Percentiles rank a stretch among this genome's conserved stretches.
Conservation (phyloP, 1,140 invertebrate species). For the Ips typographus region DNA sequence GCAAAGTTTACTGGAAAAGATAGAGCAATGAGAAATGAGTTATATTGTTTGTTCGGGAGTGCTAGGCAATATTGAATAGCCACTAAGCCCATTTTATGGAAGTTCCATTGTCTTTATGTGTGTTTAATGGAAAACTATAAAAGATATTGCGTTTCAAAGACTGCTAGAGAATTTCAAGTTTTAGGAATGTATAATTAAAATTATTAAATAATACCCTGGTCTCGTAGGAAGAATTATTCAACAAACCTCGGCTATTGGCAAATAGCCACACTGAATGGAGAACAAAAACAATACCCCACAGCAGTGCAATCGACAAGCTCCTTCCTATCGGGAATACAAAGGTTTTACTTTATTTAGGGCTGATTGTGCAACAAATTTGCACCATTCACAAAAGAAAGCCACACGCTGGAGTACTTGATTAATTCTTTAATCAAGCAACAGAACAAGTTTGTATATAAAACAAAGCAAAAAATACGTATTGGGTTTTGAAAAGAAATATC, state of each 20-base stretch:
- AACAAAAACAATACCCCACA: background rate
- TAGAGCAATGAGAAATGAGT: conserved; percentile 6
- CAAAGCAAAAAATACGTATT: background rate
- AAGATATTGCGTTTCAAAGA: background rate
- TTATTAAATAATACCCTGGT: too few relatives aligned
- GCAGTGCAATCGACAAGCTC: background rate
- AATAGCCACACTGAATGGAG: background rate
- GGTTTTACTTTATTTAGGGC: background rate
- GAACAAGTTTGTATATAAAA: background rate
- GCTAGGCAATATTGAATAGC: background rate
- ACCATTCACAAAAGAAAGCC: too few relatives aligned
- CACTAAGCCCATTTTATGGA: background rate
- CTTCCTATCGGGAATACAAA: background rate
- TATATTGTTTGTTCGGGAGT: conserved; percentile 8
- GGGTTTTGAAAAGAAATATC: background rate
- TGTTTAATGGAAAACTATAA: background rate
- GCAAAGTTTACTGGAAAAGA: conserved; percentile 7
- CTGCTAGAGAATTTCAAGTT: background rate
- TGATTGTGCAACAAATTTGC: background rate
- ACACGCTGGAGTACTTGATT: too few relatives aligned
- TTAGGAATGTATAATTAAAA: background rate
- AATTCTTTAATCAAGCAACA: too few relatives aligned
- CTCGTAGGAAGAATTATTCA: background rate
- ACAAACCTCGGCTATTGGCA: background rate
- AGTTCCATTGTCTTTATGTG: conserved; percentile 3